These are phyloP conservation scores for Huso huso DNA, from an alignment of 2,797 vertebrate genomes.

Conservation along the genomic window DNA sequence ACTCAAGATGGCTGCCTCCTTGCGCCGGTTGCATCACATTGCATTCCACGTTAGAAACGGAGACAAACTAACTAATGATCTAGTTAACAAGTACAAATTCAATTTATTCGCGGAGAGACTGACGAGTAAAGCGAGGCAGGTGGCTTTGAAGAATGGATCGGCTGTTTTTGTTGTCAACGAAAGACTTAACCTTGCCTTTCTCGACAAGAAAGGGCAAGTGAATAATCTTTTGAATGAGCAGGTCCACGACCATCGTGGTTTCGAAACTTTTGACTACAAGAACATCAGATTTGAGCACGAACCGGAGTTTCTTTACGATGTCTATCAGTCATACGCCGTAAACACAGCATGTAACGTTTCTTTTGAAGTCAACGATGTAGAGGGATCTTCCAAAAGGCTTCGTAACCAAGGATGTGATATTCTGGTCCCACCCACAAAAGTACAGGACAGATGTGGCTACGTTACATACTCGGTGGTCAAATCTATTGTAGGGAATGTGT, in stretches of 20 bases:
- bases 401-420: slow-evolving; percentile 60
- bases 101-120: slow-evolving; percentile 61
- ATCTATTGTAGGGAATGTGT: slow-evolving; percentile 75
- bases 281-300: slow-evolving; percentile 7
- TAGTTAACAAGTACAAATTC: slow-evolving; percentile 71
- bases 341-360: slow-evolving; percentile 82
- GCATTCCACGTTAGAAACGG: slow-evolving; percentile 69
- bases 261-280: neutral
- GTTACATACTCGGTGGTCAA: slow-evolving; percentile 70
- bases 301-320: slow-evolving; percentile 57
- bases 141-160: slow-evolving; percentile 67
- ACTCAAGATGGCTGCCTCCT: slow-evolving; percentile 64
- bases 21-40: slow-evolving; percentile 73
- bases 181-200: slow-evolving; percentile 15
- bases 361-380: slow-evolving; percentile 76
- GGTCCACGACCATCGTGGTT: neutral
- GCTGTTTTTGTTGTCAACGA: slow-evolving; percentile 77
- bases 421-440: slow-evolving; percentile 61
- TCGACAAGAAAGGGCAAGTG: neutral
- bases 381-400: slow-evolving; percentile 52
- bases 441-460: slow-evolving; percentile 54
- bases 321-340: slow-evolving; percentile 36
- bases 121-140: slow-evolving; percentile 54
- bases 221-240: neutral
- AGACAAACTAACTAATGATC: slow-evolving; percentile 55